These are phyloP conservation scores for Diabrotica virgifera DNA, from an alignment of 1,140 invertebrate genomes.

Conservation along the genomic window DNA sequence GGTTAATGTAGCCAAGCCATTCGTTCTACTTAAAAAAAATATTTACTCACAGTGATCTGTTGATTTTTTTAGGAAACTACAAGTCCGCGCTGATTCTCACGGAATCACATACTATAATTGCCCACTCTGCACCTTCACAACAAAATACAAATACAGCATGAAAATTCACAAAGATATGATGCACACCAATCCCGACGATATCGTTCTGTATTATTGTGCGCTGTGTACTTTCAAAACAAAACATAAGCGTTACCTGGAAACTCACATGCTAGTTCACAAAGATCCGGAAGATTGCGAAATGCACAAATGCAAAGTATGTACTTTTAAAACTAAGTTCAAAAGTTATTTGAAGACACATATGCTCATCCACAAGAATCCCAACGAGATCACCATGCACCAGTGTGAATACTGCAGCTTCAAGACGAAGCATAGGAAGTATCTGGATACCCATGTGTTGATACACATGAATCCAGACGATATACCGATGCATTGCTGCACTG, in stretches of 20 bases:
- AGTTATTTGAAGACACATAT: constrained; percentile 6
- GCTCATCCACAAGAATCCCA: constrained; percentile 1
- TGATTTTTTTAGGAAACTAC: constrained; percentile 9
- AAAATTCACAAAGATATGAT: constrained; percentile 17
- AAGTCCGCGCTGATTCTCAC: constrained; percentile 12
- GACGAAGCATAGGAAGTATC: constrained; percentile 22
- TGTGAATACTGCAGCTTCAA: constrained; percentile 20
- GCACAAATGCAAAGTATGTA: constrained; percentile 6
- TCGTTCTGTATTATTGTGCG: constrained; percentile 17
- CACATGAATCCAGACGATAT: constrained; percentile 19
- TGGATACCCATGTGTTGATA: constrained; percentile 19
- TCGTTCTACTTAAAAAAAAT: too few relatives aligned
- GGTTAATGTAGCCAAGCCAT: too few relatives aligned
- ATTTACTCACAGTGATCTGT: neutral
- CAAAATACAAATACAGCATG: constrained; percentile 20
- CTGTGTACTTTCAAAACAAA: constrained; percentile 23
- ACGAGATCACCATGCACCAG: constrained; percentile 7
- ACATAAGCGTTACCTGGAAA: constrained; percentile 23
- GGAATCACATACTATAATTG: constrained; percentile 18
- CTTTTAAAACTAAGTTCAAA: neutral
- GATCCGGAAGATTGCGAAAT: constrained; percentile 6
- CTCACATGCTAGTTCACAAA: constrained; percentile 21
- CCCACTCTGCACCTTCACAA: constrained; percentile 18
- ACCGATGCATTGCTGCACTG: constrained; percentile 16
- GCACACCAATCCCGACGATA: constrained; percentile 17